These are phyloP conservation scores for Ernsta delagoae DNA, from an alignment of 2,888 invertebrate genomes.

Conservation along the genomic window DNA sequence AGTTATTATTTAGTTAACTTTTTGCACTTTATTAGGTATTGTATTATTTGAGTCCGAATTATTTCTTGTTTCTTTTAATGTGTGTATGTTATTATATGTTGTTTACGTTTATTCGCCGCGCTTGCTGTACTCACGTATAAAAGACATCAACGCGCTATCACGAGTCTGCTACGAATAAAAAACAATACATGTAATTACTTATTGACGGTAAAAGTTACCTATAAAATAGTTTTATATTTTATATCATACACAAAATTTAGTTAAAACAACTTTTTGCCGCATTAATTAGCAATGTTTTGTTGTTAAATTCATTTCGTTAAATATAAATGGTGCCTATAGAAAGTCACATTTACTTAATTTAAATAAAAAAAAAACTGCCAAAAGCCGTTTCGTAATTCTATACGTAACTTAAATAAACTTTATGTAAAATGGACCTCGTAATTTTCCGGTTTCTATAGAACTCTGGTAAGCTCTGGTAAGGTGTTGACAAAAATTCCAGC, in stretches of 20 bases:
- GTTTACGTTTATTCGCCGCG: not conserved
- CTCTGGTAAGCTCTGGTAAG: not conserved
- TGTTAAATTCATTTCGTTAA: too few relatives aligned
- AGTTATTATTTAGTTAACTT: too few relatives aligned
- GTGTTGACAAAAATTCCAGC: not conserved
- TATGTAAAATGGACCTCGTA: conserved; percentile 15
- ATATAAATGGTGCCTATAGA: not conserved
- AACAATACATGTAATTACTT: too few relatives aligned
- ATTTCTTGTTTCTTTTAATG: not conserved
- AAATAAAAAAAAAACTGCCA: not conserved
- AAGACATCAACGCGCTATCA: conserved; percentile 64
- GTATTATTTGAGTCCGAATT: too few relatives aligned
- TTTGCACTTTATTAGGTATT: too few relatives aligned
- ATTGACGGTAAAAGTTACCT: too few relatives aligned
- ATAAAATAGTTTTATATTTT: too few relatives aligned
- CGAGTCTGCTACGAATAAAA: not conserved
- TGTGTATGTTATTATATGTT: not conserved
- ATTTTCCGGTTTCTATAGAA: conserved; percentile 25
- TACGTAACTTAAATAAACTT: conserved; percentile 27
- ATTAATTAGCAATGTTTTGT: too few relatives aligned
- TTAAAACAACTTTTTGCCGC: too few relatives aligned
- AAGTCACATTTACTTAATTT: not conserved
- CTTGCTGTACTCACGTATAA: conserved; percentile 44
- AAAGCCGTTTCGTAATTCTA: conserved; percentile 21
- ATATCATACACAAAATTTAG: too few relatives aligned